These are phyloP conservation scores for Chrysomallon squamiferum DNA, from an alignment of 1,140 invertebrate genomes.

Conservation along the genomic window DNA sequence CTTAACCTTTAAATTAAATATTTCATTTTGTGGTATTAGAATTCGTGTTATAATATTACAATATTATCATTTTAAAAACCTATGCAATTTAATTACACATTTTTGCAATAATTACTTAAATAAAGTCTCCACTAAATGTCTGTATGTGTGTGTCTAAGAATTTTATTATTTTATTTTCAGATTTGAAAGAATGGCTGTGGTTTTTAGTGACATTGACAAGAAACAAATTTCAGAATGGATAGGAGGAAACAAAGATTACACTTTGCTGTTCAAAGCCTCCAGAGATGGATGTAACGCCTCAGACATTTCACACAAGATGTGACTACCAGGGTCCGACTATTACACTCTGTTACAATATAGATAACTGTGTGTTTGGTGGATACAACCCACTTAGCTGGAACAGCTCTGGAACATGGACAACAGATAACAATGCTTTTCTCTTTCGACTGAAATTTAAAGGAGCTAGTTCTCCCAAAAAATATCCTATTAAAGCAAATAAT, in stretches of 20 bases:
- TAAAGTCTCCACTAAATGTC: too few species aligned
- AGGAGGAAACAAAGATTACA: conserved; percentile 11
- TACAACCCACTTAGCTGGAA: conserved; percentile 25
- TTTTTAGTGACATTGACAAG: too few species aligned
- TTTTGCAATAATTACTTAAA: too few species aligned
- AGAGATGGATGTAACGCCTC: conserved; percentile 19
- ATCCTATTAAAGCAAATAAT: background rate
- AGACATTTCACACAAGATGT: conserved; percentile 28
- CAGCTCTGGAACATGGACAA: background rate
- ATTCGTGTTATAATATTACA: too few species aligned
- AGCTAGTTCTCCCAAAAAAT: conserved; percentile 5
- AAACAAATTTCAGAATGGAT: conserved; percentile 14
- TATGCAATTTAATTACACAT: too few species aligned
- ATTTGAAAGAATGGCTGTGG: too few species aligned
- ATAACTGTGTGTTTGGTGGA: conserved; percentile 27
- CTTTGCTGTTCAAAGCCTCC: conserved; percentile 20
- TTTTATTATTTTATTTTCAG: too few species aligned
- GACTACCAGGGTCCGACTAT: conserved; percentile 27
- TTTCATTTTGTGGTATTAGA: too few species aligned
- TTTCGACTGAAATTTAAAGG: conserved; percentile 13
- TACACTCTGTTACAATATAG: conserved; percentile 23
- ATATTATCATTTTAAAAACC: too few species aligned
- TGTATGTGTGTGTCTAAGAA: too few species aligned
- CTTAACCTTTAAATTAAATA: too few species aligned
- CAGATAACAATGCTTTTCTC: conserved; percentile 27